Conservation (phyloP, 1,140 invertebrate genomes). For the Drosophila ohnishii region DNA sequence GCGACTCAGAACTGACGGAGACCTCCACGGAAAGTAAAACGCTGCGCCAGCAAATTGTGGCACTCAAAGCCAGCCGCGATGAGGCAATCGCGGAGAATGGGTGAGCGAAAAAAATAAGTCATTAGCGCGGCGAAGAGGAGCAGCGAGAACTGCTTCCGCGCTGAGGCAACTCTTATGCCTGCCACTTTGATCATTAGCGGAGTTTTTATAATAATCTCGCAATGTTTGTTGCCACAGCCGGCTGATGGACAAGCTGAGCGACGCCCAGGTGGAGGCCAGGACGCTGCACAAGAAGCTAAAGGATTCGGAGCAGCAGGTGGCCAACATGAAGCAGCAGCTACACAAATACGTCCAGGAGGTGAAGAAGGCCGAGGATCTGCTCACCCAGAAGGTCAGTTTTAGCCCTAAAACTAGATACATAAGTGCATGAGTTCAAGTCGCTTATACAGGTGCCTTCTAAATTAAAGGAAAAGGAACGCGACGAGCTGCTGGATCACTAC, state of each 20-base stretch:
- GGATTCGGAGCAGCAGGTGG: slow-evolving; percentile 84
- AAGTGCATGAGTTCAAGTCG: slow-evolving; percentile 41
- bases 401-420: background rate
- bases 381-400: slow-evolving; percentile 84
- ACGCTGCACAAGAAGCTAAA: slow-evolving; percentile 85
- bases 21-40: slow-evolving; percentile 76
- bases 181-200: slow-evolving; percentile 35
- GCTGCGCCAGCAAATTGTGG: slow-evolving; percentile 73
- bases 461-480: slow-evolving; percentile 86
- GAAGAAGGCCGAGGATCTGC: slow-evolving; percentile 86
- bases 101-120: slow-evolving; percentile 57
- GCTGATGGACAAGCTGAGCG: slow-evolving; percentile 67
- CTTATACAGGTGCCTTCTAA: slow-evolving; percentile 53
- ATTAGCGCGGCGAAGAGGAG: slow-evolving; percentile 32
- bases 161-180: slow-evolving; percentile 11
- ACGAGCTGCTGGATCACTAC: slow-evolving; percentile 87
- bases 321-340: slow-evolving; percentile 86
- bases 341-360: slow-evolving; percentile 88
- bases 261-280: slow-evolving; percentile 83
- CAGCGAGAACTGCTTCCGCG: slow-evolving; percentile 48
- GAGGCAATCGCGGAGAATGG: slow-evolving; percentile 80
- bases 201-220: slow-evolving; percentile 39
- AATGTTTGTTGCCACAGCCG: slow-evolving; percentile 44
- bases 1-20: slow-evolving; percentile 69
- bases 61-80: slow-evolving; percentile 75